Conservation (phyloP, 1,140 invertebrate genomes). For the Centruroides vittatus region DNA sequence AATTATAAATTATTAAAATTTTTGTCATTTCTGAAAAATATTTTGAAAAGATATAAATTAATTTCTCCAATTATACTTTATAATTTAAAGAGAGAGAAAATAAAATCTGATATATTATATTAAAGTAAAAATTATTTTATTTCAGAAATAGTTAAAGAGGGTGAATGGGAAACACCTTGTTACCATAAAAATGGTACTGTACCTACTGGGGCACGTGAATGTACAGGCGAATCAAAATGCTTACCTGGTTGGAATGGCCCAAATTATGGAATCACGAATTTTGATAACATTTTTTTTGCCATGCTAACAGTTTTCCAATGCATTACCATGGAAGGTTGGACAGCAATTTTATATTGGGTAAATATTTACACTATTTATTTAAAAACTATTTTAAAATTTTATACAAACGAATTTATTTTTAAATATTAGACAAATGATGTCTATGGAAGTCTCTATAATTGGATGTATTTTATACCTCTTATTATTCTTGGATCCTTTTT, state of each 20-base stretch:
- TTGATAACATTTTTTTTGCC: slow-evolving; percentile 99
- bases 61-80: no score
- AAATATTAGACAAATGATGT: slow-evolving; percentile 95
- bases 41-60: no score
- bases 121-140: no score
- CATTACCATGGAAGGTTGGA: slow-evolving; percentile 99
- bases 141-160: slow-evolving; percentile 77
- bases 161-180: slow-evolving; percentile 70
- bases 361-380: no score
- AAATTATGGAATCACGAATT: slow-evolving; percentile 97
- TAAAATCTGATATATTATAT: no score
- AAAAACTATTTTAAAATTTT: neutral
- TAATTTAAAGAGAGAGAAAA: no score
- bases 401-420: slow-evolving; percentile 18
- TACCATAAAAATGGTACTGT: slow-evolving; percentile 47
- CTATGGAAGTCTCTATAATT: slow-evolving; percentile 93
- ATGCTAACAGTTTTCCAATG: slow-evolving; percentile 99
- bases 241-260: slow-evolving; percentile 89
- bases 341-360: slow-evolving; percentile 98
- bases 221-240: slow-evolving; percentile 66
- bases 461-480: slow-evolving; percentile 99
- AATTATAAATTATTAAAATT: no score
- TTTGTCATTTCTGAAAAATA: no score
- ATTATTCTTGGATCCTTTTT: slow-evolving; percentile 99
- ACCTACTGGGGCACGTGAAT: slow-evolving; percentile 60